Evolutionary conservation across 2,797 vertebrate species (phyloP).

Genomic region (Myotis pilosus): DNA sequence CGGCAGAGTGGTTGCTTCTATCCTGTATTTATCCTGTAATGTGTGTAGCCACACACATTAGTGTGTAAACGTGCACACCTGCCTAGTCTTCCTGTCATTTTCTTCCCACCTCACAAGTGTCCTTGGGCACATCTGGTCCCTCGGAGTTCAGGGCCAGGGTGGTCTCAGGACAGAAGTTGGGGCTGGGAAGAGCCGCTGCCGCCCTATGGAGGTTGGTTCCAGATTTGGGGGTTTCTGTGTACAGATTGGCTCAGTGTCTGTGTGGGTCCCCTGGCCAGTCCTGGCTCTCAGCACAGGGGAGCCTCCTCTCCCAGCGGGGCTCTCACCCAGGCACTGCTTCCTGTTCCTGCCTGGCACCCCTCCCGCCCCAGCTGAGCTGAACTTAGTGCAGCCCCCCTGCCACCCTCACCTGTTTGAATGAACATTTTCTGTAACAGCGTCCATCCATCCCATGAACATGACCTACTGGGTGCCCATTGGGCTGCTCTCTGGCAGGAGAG

Average conservation of each 20-base stretch:
- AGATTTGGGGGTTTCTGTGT: conserved; percentile 8
- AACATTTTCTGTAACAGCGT: conserved; percentile 15
- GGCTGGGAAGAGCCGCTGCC: not conserved
- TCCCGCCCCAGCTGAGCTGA: not conserved
- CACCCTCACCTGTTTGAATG: not conserved
- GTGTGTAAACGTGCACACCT: no score
- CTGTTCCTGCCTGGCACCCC: not conserved
- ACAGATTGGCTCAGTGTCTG: not conserved
- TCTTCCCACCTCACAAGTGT: not conserved
- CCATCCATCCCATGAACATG: conserved; percentile 64
- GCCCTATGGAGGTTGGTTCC: not conserved
- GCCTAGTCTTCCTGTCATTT: no score
- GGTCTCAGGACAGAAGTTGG: not conserved
- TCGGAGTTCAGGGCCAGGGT: not conserved
- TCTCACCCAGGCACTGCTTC: not conserved
- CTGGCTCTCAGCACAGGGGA: not conserved
- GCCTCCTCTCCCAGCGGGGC: not conserved
- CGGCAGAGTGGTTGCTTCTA: not conserved
- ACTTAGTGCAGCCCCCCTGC: not conserved
- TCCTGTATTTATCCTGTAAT: no score
- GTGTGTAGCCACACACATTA: no score
- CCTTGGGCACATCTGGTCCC: not conserved
- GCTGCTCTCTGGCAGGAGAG: not conserved
- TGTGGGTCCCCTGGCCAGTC: not conserved
- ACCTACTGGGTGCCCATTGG: not conserved